Evolutionary conservation across 2,888 invertebrate species (phyloP).

Genomic region (Formica aserva): DNA sequence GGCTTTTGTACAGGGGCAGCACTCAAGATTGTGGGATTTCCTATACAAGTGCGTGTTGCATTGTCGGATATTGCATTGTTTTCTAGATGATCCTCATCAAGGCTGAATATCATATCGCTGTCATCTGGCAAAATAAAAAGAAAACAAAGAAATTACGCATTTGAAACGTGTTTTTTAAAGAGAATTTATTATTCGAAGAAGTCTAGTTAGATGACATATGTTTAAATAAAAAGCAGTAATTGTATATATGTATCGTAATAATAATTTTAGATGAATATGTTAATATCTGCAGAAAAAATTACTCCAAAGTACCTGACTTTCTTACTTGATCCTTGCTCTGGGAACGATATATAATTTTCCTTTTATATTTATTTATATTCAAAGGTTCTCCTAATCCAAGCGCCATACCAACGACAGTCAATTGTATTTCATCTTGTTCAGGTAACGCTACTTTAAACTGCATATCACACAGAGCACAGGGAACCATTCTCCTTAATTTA

Average conservation of each 20-base stretch:
- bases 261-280: constrained; percentile 8
- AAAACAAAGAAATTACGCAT: background rate
- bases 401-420: constrained; percentile 92
- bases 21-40: constrained; percentile 74
- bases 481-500: constrained; percentile 95
- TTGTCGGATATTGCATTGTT: constrained; percentile 68
- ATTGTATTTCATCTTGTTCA: constrained; percentile 92
- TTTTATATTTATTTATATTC: constrained; percentile 86
- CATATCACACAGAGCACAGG: constrained; percentile 94
- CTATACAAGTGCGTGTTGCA: constrained; percentile 41
- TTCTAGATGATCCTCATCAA: constrained; percentile 91
- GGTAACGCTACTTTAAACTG: constrained; percentile 94
- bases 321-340: constrained; percentile 76
- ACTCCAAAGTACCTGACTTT: constrained; percentile 71
- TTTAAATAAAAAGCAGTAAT: background rate
- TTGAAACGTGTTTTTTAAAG: background rate
- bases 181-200: background rate
- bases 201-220: background rate
- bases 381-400: constrained; percentile 90
- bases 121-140: constrained; percentile 85
- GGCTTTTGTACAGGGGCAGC: constrained; percentile 85
- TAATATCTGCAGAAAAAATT: constrained; percentile 11
- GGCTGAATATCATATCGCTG: constrained; percentile 93
- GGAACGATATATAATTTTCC: constrained; percentile 71
- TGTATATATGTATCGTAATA: background rate